phyloP scores from a whole-genome alignment of 2,888 invertebrate species.

The Nemoura dubitans region DNA sequence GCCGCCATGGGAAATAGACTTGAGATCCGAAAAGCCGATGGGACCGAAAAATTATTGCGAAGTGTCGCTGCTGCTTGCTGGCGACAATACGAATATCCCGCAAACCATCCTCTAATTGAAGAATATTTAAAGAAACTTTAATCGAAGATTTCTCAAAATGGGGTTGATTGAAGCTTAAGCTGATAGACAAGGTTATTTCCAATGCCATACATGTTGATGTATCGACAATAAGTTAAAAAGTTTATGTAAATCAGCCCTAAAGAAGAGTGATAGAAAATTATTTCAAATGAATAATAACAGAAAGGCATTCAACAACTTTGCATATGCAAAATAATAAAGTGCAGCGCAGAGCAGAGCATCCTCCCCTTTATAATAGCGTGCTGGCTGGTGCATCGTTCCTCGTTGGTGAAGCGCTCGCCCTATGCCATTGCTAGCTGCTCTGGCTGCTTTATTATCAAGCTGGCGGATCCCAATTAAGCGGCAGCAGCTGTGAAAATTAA shows the following conservation, averaged over 20 bases:
- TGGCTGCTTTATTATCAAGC: slow-evolving; percentile 65
- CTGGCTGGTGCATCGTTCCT: background rate
- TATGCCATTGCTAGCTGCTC: slow-evolving; percentile 30
- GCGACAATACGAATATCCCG: background rate
- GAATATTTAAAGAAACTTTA: too few relatives aligned
- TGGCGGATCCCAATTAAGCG: slow-evolving; percentile 69
- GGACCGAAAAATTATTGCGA: background rate
- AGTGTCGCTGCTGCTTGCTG: background rate
- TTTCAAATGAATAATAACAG: slow-evolving; percentile 40
- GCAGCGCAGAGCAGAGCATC: background rate
- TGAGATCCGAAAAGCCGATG: background rate
- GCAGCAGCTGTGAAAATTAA: slow-evolving; percentile 72
- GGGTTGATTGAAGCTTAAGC: too few relatives aligned
- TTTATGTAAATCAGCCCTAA: too few relatives aligned
- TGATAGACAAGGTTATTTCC: too few relatives aligned
- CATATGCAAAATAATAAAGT: slow-evolving; percentile 28
- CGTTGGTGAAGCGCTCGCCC: background rate
- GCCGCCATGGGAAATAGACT: background rate
- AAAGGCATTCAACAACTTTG: background rate
- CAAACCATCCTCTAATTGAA: too few relatives aligned
- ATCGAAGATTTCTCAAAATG: too few relatives aligned
- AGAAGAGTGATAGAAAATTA: background rate
- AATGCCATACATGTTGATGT: too few relatives aligned
- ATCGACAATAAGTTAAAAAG: too few relatives aligned
- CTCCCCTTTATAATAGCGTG: slow-evolving; percentile 21